Conservation (phyloP, 1,140 invertebrate species). For the Rhynchophorus ferrugineus region DNA sequence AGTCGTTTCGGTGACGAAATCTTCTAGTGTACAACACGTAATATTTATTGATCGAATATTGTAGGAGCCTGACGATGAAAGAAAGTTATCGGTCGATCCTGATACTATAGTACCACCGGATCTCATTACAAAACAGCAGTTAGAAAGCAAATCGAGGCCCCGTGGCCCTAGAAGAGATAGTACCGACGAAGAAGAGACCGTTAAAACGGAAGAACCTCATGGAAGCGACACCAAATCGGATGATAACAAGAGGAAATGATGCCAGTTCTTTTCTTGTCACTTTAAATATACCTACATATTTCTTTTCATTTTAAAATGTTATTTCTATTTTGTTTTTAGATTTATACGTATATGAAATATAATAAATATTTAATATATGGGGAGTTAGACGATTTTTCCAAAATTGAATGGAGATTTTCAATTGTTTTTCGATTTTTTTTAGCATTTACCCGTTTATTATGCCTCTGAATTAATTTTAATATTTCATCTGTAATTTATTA, state of each 20-base stretch:
- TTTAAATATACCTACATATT: background rate
- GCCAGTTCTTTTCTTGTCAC: background rate
- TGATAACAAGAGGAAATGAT: background rate
- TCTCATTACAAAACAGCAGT: slow-evolving; percentile 32
- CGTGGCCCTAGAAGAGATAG: slow-evolving; percentile 16
- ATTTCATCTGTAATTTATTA: too few species aligned
- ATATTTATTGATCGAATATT: background rate
- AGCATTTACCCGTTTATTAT: too few species aligned
- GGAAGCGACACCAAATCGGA: slow-evolving; percentile 9
- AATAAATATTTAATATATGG: too few species aligned
- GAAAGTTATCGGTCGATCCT: slow-evolving; percentile 12
- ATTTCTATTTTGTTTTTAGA: too few species aligned
- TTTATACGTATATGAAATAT: too few species aligned
- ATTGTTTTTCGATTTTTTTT: too few species aligned
- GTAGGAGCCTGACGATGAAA: slow-evolving; percentile 16
- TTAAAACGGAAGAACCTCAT: slow-evolving; percentile 17
- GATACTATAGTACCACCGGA: slow-evolving; percentile 18
- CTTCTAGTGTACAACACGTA: too few species aligned
- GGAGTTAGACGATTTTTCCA: too few species aligned
- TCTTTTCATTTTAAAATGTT: background rate
- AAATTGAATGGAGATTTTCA: too few species aligned
- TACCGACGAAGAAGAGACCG: slow-evolving; percentile 28
- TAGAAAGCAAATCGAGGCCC: slow-evolving; percentile 27
- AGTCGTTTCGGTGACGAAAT: too few species aligned
- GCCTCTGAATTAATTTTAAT: too few species aligned